A percentile compares a stretch with the other conserved stretches of the same genome.
phyloP scores from a whole-genome alignment of 2,113 vertebrate genomes.

The Heterochromis multidens region DNA sequence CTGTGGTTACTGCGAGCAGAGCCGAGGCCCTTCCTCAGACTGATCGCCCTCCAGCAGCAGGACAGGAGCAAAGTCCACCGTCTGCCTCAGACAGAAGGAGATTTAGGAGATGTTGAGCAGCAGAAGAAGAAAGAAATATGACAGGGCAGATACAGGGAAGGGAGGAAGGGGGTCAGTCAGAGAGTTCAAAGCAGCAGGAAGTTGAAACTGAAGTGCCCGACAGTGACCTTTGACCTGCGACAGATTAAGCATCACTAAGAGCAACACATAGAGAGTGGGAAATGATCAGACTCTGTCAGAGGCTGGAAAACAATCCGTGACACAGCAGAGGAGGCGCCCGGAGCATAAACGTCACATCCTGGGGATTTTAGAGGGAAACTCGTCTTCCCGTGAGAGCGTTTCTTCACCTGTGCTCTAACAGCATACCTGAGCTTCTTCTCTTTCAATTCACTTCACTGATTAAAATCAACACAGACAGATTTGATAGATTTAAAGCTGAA shows the following conservation, averaged over 20 bases:
- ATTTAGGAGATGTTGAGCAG: too few species aligned
- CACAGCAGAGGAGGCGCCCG: background rate
- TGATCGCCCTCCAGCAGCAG: background rate
- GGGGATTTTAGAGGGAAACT: too few species aligned
- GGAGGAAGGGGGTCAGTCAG: background rate
- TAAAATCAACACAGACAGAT: background rate
- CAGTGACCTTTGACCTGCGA: constrained; percentile 29
- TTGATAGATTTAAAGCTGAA: too few species aligned
- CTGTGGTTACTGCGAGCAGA: too few species aligned
- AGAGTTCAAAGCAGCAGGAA: constrained; percentile 23
- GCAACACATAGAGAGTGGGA: background rate
- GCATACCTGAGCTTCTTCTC: too few species aligned
- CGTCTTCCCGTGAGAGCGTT: too few species aligned
- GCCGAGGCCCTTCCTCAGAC: too few species aligned
- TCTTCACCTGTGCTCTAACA: too few species aligned
- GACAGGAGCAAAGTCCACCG: too few species aligned
- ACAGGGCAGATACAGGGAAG: background rate
- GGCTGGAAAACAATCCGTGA: background rate
- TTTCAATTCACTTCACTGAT: background rate
- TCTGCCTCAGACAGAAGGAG: too few species aligned
- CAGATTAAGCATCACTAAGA: background rate
- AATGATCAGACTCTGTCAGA: background rate
- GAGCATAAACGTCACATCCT: too few species aligned
- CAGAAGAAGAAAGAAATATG: background rate
- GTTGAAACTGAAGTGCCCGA: background rate